phyloP scores from a whole-genome alignment of 2,888 invertebrate genomes.

The Xanthia icteritia region DNA sequence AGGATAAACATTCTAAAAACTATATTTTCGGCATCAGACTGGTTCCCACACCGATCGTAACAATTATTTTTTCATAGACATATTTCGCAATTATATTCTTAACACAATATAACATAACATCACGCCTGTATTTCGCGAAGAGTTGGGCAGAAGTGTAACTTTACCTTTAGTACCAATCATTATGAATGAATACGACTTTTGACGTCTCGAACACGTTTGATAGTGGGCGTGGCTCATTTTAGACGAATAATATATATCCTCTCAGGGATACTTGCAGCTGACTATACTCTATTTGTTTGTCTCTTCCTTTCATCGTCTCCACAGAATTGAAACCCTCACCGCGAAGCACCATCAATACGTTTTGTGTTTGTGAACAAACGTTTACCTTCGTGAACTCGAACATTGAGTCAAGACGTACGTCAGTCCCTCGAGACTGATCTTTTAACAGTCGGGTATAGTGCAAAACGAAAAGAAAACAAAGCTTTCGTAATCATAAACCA shows the following conservation, averaged over 20 bases:
- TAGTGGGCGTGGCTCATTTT: no score
- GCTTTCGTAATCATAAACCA: neutral
- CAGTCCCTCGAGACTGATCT: slow-evolving; percentile 17
- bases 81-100: no score
- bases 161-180: no score
- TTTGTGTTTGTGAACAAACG: slow-evolving; percentile 31
- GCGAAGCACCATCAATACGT: slow-evolving; percentile 12
- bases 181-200: neutral
- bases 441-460: slow-evolving; percentile 19
- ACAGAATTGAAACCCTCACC: neutral
- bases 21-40: no score
- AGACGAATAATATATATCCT: no score
- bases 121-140: no score
- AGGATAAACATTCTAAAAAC: no score
- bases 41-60: no score
- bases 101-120: no score
- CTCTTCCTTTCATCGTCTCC: neutral
- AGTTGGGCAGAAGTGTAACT: no score
- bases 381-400: slow-evolving; percentile 22
- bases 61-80: no score
- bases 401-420: slow-evolving; percentile 7
- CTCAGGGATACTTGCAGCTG: neutral
- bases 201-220: neutral
- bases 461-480: slow-evolving; percentile 11
- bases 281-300: neutral